Evolutionary conservation across 1,140 invertebrate genomes (phyloP).

Genomic region (Telenomus remus): DNA sequence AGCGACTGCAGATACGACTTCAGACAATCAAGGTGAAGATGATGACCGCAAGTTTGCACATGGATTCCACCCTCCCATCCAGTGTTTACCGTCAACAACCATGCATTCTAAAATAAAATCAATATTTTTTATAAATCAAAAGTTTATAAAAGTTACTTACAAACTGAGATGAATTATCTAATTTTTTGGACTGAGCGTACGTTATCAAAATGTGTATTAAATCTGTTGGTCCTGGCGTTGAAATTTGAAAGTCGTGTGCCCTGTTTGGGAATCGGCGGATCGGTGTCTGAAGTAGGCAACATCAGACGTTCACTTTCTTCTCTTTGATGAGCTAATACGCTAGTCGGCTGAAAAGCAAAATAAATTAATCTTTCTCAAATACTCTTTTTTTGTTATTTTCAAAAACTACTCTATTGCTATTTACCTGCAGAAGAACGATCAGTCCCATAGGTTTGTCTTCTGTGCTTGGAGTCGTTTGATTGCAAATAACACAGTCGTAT

Average conservation of each 20-base stretch:
- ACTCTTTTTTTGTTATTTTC: no score
- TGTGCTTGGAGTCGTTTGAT: constrained; percentile 89
- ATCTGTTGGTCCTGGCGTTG: constrained; percentile 81
- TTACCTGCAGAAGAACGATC: constrained; percentile 89
- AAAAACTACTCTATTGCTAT: constrained; percentile 58
- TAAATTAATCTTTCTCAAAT: background rate
- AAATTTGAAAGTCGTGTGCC: constrained; percentile 81
- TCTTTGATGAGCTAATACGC: constrained; percentile 86
- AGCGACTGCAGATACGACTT: constrained; percentile 91
- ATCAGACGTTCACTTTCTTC: constrained; percentile 77
- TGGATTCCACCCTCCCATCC: constrained; percentile 95
- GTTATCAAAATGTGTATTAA: constrained; percentile 84
- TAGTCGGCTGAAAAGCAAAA: constrained; percentile 80
- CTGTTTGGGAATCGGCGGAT: constrained; percentile 74
- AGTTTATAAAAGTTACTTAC: background rate
- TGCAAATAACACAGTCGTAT: constrained; percentile 97
- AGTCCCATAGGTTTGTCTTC: constrained; percentile 92
- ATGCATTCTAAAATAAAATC: constrained; percentile 80
- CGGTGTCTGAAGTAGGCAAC: constrained; percentile 82
- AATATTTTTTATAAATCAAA: constrained; percentile 9
- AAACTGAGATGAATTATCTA: background rate
- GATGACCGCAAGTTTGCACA: constrained; percentile 97
- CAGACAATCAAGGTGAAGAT: constrained; percentile 94
- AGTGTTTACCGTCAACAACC: constrained; percentile 89
- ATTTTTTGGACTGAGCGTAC: constrained; percentile 70